Evolutionary conservation across 2,888 invertebrate genomes (phyloP), one percentile per base, ranked within the genome.

Genomic region (Synanthedon vespiformis): DNA sequence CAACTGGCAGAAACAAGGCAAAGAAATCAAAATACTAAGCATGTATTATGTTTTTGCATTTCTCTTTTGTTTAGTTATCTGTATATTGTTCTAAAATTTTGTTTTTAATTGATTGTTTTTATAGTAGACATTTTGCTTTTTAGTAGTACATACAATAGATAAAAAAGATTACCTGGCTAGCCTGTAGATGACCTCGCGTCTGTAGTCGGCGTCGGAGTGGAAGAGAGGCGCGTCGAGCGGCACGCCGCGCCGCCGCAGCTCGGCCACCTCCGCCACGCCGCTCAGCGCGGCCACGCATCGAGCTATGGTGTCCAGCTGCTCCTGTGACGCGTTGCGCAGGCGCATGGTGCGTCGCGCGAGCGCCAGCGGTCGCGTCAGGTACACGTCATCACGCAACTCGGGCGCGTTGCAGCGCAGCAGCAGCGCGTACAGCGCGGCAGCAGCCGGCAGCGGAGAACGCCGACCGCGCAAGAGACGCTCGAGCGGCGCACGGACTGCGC

Each of bases 201-300:
- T 62, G 57, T 86, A 86, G 51, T 83, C 81, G 0, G 60, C 61
- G 59, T 85, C 84, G 0, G 76, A 76, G 55, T 73, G 68, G 64
- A 80, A 86, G 54, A 83, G 64, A 22, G 74, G 60, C 1, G 70
- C 77, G 62, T 79, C 77, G 57, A 83, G 77, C 49, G 53, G 55
- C 58, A 74, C 58, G 1, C 83, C 84, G 40, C 73, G 58, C 2
- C 55, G 57, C 0, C 70, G 61, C 49, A 86, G 59, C 1, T 58
- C 52, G 49, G 70, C 68, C 63, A 77, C 74, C 56, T 84, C 84
- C n/a, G 75, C 70, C 70, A 74, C 71, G 22, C 72, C 72, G 22
- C 73, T 68, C 49, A 86, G 65, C 1, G 73, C 71, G 48, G 68
- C 68, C 48, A 84, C 63, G 56, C 82, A 82, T 34, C 65, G 58